Evolutionary conservation across 2,113 vertebrate genomes (phyloP), one percentile per base, ranked within the genome.

Genomic region (Cisticola juncidis): DNA sequence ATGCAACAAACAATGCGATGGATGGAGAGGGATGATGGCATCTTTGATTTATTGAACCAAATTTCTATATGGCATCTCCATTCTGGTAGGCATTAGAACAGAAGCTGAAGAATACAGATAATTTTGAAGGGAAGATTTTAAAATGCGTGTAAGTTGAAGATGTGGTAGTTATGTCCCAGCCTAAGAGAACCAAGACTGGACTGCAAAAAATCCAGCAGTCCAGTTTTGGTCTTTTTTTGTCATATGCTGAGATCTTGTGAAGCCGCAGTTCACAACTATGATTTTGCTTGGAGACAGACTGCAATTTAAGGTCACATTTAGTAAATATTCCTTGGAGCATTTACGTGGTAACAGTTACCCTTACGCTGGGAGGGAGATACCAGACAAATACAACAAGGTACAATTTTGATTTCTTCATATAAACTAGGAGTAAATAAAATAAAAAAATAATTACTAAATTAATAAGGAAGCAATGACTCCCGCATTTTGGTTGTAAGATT

Each of bases 41-140:
- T 74, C 68, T 84, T 94, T 92, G 88, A 88, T 68, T 90, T 74
- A 94, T 68, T 76, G 57, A 78, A 90, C 70, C 56, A 87, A 91
- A 94, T 77, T 87, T 45, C 38, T 80, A 2, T 65, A 57, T 81
- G 33, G 85, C 58, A 12, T 65, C 83, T 92, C 35, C 38, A 15
- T 96, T 90, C 56, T 58, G 48, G 36, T 78, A 50, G 72, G 45
- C 57, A 19, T 36, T 93, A 44, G 47, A 88, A 69, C 5, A 65
- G n/a, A 48, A 54, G 22, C 68, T 83, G 68, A 81, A 81, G 47
- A 74, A 51, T 45, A 54, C 31, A 81, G 48, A 42, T 92, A 31
- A 54, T 86, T 91, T 78, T 81, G 36, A 81, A 80, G 31, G 14
- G 22, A 42, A 68, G 23, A 42, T 45, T 82, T 51, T 35, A 56